Percentiles rank a stretch among this genome's conserved stretches.
phyloP scores from a whole-genome alignment of 2,113 vertebrate genomes.

The cat (Felis catus) region F.catus_Fca126_mat1.0 CM031428.1:20209001-20209500 shows the following conservation, averaged over 20 bases:
- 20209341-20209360: not conserved
- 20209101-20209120: not conserved
- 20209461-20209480: no score
- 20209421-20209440: no score
- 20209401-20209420: no score
- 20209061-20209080: not conserved
- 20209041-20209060: not conserved
- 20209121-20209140: not conserved
- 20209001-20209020: constrained; percentile 8
- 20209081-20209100: not conserved
- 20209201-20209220: not conserved
- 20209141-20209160: not conserved
- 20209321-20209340: not conserved
- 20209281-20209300: not conserved
- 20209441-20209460: no score
- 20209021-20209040: not conserved
- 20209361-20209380: not conserved
- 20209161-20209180: not conserved
- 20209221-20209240: not conserved
- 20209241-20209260: not conserved
- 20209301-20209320: not conserved
- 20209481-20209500: no score
- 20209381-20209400: not conserved
- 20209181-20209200: not conserved
- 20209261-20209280: not conserved